A percentile compares a stretch with the other conserved stretches of the same genome.
Conservation (phyloP, 2,113 vertebrate genomes). For the Psilopsiagon aymara region DNA sequence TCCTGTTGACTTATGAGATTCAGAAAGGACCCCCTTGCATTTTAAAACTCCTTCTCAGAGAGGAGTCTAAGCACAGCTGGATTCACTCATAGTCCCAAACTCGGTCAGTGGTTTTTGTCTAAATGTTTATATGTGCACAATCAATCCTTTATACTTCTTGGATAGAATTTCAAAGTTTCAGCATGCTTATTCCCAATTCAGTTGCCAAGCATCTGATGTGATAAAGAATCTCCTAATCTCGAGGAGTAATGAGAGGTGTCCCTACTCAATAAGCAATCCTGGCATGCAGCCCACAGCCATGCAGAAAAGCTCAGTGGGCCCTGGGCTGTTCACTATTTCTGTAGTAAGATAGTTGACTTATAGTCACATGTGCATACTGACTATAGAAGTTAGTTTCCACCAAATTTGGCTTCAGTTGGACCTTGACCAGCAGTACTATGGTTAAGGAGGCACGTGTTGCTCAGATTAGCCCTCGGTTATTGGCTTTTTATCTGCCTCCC, state of each 20-base stretch:
- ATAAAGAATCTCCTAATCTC: background rate
- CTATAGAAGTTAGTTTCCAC: background rate
- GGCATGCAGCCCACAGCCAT: background rate
- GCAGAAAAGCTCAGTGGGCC: background rate
- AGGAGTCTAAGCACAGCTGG: background rate
- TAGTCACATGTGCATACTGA: background rate
- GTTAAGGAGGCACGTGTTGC: background rate
- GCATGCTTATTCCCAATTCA: background rate
- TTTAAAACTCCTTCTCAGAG: background rate
- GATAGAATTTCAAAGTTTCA: background rate
- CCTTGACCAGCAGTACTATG: background rate
- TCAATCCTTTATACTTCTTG: background rate
- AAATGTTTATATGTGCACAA: background rate
- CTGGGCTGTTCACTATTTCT: background rate
- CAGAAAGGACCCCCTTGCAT: background rate
- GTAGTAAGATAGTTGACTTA: background rate
- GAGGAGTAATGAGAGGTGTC: background rate
- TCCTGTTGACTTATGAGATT: background rate
- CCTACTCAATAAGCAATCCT: background rate
- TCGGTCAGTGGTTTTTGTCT: background rate
- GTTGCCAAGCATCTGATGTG: background rate
- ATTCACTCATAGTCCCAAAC: background rate
- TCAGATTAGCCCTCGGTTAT: background rate
- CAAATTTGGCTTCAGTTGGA: background rate
- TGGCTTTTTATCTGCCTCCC: background rate